These are phyloP conservation scores for Parascotia fuliginaria DNA, from an alignment of 2,888 invertebrate species.

Conservation along the genomic window DNA sequence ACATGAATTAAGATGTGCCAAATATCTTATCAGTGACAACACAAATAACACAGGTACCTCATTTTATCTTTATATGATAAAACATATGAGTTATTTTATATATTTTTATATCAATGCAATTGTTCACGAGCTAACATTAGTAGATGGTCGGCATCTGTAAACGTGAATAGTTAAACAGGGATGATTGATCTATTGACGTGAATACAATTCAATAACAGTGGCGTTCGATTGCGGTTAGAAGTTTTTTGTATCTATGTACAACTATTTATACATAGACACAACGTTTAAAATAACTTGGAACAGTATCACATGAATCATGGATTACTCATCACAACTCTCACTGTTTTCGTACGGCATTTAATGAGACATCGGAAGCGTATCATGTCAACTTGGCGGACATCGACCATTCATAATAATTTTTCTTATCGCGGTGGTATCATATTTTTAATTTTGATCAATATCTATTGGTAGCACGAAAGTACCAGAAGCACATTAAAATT, in stretches of 20 bases:
- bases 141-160: conserved; percentile 1
- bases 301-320: not conserved
- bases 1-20: conserved; percentile 2
- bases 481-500: too few species aligned
- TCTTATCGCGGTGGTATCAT: too few species aligned
- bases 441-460: too few species aligned
- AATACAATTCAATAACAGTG: not conserved
- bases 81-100: conserved; percentile 15
- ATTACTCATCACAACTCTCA: conserved; percentile 3
- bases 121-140: not conserved
- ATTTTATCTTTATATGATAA: conserved; percentile 28
- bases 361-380: conserved; percentile 2
- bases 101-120: conserved; percentile 8
- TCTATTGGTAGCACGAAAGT: too few species aligned
- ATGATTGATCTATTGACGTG: not conserved
- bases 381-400: not conserved
- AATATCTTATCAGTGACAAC: conserved; percentile 27
- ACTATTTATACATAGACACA: not conserved
- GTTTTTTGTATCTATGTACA: not conserved
- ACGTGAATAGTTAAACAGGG: conserved; percentile 1
- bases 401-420: not conserved
- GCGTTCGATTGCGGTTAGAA: not conserved
- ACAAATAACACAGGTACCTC: conserved; percentile 11
- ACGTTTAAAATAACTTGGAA: not conserved
- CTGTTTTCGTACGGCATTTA: conserved; percentile 2